phyloP scores from a whole-genome alignment of 2,797 vertebrate species.

The Anas flavirostris region DNA sequence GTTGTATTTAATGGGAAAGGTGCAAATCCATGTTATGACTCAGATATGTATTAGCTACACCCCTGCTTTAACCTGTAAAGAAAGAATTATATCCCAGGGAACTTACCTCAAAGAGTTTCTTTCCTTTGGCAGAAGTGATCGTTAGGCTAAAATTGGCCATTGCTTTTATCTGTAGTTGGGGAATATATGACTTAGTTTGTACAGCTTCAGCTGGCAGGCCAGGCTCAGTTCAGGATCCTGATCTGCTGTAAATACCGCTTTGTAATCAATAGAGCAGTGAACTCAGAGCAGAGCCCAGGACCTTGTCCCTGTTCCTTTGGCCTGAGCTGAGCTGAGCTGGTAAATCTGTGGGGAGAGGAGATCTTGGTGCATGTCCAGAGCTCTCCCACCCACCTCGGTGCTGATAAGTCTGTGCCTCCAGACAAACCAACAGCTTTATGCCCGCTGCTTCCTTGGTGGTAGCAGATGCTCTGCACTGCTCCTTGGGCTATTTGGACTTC shows the following conservation, averaged over 20 bases:
- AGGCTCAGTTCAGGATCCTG: background rate
- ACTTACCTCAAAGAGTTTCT: conserved; percentile 29
- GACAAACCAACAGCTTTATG: background rate
- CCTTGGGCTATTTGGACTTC: background rate
- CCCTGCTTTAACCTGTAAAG: conserved; percentile 14
- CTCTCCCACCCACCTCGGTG: background rate
- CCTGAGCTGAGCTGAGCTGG: background rate
- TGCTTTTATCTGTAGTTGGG: conserved; percentile 27
- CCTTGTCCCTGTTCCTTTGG: background rate
- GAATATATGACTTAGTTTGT: background rate
- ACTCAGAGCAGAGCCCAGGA: background rate
- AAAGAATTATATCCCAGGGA: conserved; percentile 38
- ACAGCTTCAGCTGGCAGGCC: background rate
- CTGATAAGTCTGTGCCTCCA: background rate
- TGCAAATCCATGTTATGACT: conserved; percentile 42
- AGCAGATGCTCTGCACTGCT: background rate
- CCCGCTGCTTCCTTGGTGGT: background rate
- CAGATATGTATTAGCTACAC: background rate
- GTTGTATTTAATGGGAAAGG: conserved; percentile 30
- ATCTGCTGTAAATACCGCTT: background rate
- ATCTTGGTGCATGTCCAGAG: rapidly evolving
- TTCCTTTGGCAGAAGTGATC: conserved; percentile 37
- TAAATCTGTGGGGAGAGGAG: background rate
- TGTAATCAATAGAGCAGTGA: background rate
- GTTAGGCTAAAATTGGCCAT: conserved; percentile 11